phyloP scores from a whole-genome alignment of 2,888 invertebrate species.

The Agrochola lota region DNA sequence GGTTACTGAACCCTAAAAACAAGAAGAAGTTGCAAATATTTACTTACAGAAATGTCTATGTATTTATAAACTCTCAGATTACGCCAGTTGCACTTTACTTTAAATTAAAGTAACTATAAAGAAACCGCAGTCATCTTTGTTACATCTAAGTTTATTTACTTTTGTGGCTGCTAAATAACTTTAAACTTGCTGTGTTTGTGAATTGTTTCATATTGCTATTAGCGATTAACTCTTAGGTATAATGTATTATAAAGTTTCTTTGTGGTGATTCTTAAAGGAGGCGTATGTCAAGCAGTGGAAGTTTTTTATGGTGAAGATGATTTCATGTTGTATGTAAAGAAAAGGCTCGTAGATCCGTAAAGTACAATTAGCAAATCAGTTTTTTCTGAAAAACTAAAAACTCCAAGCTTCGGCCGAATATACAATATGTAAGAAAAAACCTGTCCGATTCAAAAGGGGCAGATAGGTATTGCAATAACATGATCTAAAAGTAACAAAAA shows the following conservation, averaged over 20 bases:
- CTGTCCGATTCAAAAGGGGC: no score
- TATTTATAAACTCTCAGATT: slow-evolving; percentile 29
- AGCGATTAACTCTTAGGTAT: background rate
- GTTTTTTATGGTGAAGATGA: background rate
- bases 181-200: background rate
- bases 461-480: no score
- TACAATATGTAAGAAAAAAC: no score
- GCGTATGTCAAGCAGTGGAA: background rate
- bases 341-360: background rate
- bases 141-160: slow-evolving; percentile 36
- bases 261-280: background rate
- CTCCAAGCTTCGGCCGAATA: background rate
- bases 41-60: slow-evolving; percentile 14
- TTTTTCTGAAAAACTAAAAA: background rate
- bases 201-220: background rate
- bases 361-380: background rate
- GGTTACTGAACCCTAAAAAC: background rate
- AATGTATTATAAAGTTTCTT: background rate
- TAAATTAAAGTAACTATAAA: slow-evolving; percentile 33
- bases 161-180: slow-evolving; percentile 38
- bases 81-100: slow-evolving; percentile 34
- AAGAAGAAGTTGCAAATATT: slow-evolving; percentile 25
- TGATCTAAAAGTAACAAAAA: no score
- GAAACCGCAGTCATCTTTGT: slow-evolving; percentile 57
- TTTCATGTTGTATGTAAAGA: background rate